Base-by-base conservation (phyloP, 2,113 vertebrate species). In the Cranoglanis bouderius region DNA sequence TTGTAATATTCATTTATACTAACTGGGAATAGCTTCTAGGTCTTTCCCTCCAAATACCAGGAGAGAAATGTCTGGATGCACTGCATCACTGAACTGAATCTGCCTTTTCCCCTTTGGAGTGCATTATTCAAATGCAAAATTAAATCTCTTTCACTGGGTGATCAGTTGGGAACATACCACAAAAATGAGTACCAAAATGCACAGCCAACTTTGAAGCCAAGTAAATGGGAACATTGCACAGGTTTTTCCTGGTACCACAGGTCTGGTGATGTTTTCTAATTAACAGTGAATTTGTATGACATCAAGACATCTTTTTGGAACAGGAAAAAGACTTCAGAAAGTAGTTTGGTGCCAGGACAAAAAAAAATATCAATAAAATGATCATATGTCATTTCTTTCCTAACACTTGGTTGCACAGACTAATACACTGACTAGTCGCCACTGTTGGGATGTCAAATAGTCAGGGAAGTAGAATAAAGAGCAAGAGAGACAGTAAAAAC, bases 61-160 rank as follows among this genome's bases (percentile, higher is more conserved):
- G n/a, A 38, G 49, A 74, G 35, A 55, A 74, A 29, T 59, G 40
- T 46, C 43, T 84, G 24, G 59, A n/a, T 49, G 51, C 12, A 59
- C 67, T 43, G 70, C 35, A 57, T 86, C 70, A 59, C 85, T 59
- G 67, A 59, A 29, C 51, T 57, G 35, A 72, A 38, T 51, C 21
- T 3, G 29, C 35, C 49, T 38, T 65, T 46, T 49, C 38, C 61
- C 26, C 26, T 61, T 43, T 75, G 81, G 65, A 84, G 26, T 26
- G 87, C 63, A 35, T 88, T 77, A 46, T 72, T 63, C 81, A 75
- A 84, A 75, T 88, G 53, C 43, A 63, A 63, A 84, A 84, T 61
- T 18, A 67, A 65, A 84, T 46, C 16, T 29, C 38, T 84, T 46
- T 65, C 40, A 65, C 26, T n/a, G 24, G 82, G 59, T 40, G 14